These are phyloP conservation scores for Xerus inauris DNA, from an alignment of 2,113 vertebrate species.

Conservation along the genomic window DNA sequence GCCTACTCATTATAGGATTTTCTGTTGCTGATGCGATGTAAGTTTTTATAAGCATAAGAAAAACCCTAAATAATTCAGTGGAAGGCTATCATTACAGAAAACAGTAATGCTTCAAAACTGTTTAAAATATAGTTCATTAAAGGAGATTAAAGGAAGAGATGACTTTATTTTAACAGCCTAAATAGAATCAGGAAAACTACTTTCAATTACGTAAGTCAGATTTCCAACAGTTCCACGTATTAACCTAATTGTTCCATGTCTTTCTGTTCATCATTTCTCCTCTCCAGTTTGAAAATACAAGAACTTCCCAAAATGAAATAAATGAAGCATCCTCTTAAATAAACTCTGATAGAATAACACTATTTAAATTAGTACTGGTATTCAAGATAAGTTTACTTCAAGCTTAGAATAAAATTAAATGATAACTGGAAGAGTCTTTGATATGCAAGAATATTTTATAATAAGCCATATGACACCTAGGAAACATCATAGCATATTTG, in stretches of 20 bases:
- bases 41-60: not conserved
- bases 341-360: conserved; percentile 2
- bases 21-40: not conserved
- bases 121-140: not conserved
- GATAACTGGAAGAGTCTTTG: not conserved
- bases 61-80: not conserved
- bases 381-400: not conserved
- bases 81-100: not conserved
- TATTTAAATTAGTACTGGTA: not conserved
- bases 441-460: not conserved
- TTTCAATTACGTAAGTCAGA: not conserved
- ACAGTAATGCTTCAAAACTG: not conserved
- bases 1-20: not conserved
- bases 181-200: conserved; percentile 18
- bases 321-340: not conserved
- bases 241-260: not conserved
- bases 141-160: not conserved
- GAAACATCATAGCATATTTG: not conserved
- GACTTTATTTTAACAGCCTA: not conserved
- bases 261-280: not conserved
- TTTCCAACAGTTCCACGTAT: not conserved
- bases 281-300: not conserved
- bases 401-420: not conserved
- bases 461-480: not conserved
- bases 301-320: not conserved